Base-by-base conservation (phyloP, 1,140 invertebrate genomes). In the Ips typographus region DNA sequence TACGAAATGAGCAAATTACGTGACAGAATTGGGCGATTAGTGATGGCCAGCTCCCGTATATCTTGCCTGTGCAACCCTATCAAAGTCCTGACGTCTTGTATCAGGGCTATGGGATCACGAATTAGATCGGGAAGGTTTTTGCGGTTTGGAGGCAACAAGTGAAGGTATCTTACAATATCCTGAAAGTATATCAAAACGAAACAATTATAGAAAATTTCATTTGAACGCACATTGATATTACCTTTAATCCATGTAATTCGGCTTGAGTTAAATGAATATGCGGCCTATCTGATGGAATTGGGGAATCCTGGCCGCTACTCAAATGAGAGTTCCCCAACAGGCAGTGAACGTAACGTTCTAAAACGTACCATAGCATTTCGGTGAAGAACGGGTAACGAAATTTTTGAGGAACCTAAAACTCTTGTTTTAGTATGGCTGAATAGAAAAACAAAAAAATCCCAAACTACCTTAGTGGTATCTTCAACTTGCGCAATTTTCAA, bases 341-440 rank as follows among this genome's bases (percentile, higher is more conserved):
- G 56, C 93, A 93, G 74, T 91, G 87, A 2, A 98, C 93, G 80
- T 98, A 98, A 43, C 94, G 86, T 75, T 96, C 95, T 44, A 98
- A 82, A 1, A 98, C 95, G 82, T 99, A 99, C 96, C 96, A 99
- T 38, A 97, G 83, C 89, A 98, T 97, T 84, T 98, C 96, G 3
- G 93, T 95, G 80, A 96, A 98, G 82, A 97, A 98, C 8, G 96
- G 96, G 81, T 98, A 99, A 0, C 96, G 88, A 82, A 98, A 98
- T 83, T 98, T 98, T 74, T 95, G 91, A 1, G 95, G 95, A 41
- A 99, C 94, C 90, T 93, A 80, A 7, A 78, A 76, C 66, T 22
- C 22, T 22, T 22, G 22, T 22, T 22, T 22, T 22, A 22, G 22
- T 22, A 22, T 22, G 22, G 22, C 22, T 22, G 22, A 22, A 22